Conservation (phyloP, 2,113 vertebrate species). For the Xerus inauris region DNA sequence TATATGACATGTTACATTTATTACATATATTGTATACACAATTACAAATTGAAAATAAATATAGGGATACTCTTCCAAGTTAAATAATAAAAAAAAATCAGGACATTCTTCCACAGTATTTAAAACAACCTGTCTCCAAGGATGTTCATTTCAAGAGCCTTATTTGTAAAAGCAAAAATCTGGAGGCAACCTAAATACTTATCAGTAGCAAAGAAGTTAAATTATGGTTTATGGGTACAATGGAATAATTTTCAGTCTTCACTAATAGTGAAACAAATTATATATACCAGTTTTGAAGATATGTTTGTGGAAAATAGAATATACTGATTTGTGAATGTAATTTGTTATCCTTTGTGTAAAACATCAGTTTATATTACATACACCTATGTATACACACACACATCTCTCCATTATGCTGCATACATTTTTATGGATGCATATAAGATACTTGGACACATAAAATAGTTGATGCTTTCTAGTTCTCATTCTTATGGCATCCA, state of each 20-base stretch:
- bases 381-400: too few species aligned
- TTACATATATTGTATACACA: neutral
- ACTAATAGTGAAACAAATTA: neutral
- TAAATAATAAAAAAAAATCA: neutral
- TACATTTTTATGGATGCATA: neutral
- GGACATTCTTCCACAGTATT: neutral
- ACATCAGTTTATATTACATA: neutral
- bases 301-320: neutral
- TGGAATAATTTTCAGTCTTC: neutral
- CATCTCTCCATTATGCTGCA: neutral
- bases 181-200: neutral
- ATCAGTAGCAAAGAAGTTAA: neutral
- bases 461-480: neutral
- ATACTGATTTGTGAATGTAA: neutral
- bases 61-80: neutral
- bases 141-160: neutral
- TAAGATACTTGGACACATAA: neutral
- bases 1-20: neutral
- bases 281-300: neutral
- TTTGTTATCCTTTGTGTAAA: neutral
- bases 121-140: neutral
- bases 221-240: neutral
- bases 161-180: neutral
- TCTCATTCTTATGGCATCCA: neutral
- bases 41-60: constrained; percentile 8